Percentiles rank a stretch among this genome's conserved stretches.
phyloP scores from a whole-genome alignment of 2,888 invertebrate species.

The Conomelus anceps region DNA sequence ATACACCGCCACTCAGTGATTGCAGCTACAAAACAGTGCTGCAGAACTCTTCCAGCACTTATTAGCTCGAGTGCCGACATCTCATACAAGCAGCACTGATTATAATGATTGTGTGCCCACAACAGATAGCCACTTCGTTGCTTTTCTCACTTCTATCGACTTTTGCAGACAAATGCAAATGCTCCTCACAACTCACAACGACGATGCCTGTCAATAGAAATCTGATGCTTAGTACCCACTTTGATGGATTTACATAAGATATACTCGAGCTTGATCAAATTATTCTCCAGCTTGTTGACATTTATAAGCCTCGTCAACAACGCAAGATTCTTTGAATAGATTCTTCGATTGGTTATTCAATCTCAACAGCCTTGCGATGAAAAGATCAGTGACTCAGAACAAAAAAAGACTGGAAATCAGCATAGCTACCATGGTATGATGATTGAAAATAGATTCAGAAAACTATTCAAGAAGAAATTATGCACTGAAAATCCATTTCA shows the following conservation, averaged over 20 bases:
- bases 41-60: neutral
- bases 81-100: neutral
- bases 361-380: neutral
- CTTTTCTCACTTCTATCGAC: neutral
- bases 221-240: neutral
- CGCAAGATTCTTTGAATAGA: neutral
- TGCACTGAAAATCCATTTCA: no score
- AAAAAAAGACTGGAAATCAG: neutral
- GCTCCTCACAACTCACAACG: neutral
- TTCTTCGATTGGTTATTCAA: neutral
- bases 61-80: neutral
- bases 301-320: neutral
- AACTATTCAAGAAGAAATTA: no score
- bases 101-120: neutral
- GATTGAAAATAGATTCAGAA: neutral
- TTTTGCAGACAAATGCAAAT: neutral
- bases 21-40: neutral
- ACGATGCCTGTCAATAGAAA: neutral
- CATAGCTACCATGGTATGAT: neutral
- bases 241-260: neutral
- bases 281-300: neutral
- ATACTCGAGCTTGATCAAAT: neutral
- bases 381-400: neutral
- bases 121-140: neutral
- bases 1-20: neutral